Conservation (phyloP, 2,888 invertebrate species). For the Pherbina coryleti region DNA sequence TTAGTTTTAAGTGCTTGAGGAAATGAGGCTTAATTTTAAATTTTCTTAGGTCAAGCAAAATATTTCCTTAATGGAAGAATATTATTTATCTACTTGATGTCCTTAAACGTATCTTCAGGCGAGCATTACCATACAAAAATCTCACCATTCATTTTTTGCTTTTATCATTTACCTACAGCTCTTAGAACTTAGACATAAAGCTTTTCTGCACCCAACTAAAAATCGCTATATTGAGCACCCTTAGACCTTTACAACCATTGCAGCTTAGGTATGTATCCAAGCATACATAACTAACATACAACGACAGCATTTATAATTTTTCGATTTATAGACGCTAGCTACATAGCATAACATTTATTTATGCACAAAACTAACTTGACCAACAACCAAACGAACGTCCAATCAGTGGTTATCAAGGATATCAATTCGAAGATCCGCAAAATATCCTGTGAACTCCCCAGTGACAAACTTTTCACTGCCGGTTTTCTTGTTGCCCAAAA, state of each 20-base stretch:
- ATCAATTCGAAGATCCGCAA: background rate
- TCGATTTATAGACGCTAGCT: conserved; percentile 64
- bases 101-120: no score
- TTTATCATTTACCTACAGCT: no score
- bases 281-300: no score
- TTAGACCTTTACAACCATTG: background rate
- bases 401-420: conserved; percentile 43
- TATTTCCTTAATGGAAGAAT: no score
- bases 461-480: conserved; percentile 2
- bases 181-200: no score
- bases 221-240: background rate
- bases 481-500: conserved; percentile 23
- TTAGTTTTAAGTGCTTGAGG: no score
- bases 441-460: background rate
- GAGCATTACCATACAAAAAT: no score
- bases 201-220: background rate
- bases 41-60: no score
- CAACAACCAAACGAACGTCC: conserved; percentile 42
- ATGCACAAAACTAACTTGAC: conserved; percentile 45
- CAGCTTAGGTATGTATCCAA: background rate
- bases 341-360: conserved; percentile 54
- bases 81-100: no score
- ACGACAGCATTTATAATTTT: conserved; percentile 62
- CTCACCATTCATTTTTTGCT: no score
- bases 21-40: no score